Conservation (phyloP, 2,113 vertebrate species). For the Lucifuga dentata region DNA sequence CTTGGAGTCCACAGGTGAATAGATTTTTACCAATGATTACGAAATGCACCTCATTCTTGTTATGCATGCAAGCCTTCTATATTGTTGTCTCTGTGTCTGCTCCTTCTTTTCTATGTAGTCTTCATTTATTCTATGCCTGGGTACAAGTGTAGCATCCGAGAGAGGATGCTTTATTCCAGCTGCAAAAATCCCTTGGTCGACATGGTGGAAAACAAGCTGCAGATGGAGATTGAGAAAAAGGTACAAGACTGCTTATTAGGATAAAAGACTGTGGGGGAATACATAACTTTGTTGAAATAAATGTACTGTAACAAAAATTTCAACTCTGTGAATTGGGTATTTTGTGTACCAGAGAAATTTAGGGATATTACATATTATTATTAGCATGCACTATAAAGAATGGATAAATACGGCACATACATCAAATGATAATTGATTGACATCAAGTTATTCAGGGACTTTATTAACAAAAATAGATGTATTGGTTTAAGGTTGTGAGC, state of each 20-base stretch:
- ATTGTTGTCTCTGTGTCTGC: neutral
- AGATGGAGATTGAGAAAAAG: constrained; percentile 92
- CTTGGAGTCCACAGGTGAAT: constrained; percentile 92
- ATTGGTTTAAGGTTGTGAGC: neutral
- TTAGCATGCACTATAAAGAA: too few relatives aligned
- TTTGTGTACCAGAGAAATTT: too few relatives aligned
- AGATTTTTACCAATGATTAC: neutral
- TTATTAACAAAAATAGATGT: neutral
- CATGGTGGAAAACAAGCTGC: constrained; percentile 88
- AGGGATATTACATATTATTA: too few relatives aligned
- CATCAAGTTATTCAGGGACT: too few relatives aligned
- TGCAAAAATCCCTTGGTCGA: constrained; percentile 94
- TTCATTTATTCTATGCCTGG: constrained; percentile 99
- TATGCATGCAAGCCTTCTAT: too few relatives aligned
- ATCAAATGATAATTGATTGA: too few relatives aligned
- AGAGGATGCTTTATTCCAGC: constrained; percentile 98
- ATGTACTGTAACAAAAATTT: too few relatives aligned
- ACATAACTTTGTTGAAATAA: too few relatives aligned
- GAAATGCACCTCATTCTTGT: neutral
- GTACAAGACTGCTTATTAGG: constrained; percentile 66
- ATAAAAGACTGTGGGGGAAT: neutral
- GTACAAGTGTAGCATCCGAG: constrained; percentile 94
- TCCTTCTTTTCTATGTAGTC: constrained; percentile 79
- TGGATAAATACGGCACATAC: too few relatives aligned
- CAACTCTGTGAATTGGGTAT: too few relatives aligned